Evolutionary conservation across 1,140 invertebrate species (phyloP), one percentile per base, ranked within the genome.

Genomic region (Pteromalus puparum): DNA sequence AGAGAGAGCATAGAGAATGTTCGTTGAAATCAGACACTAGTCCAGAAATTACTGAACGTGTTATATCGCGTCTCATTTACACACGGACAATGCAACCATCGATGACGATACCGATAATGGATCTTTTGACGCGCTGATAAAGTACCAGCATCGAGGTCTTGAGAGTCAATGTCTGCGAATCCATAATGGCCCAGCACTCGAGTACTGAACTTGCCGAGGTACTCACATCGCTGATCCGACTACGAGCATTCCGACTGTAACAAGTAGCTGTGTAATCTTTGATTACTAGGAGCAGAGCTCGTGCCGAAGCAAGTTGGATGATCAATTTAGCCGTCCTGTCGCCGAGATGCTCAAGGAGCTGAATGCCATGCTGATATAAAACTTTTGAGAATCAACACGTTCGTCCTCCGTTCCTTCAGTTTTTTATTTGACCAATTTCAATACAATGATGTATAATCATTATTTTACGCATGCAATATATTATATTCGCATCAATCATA

Each of bases 51-150:
- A 77, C n/a, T 77, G 42, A 34, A 77, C 10, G 75, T 61, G 26
- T 13, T 77, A 26, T 30, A n/a, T n/a, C 61, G 21, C 24, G 26
- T 4, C 61, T 53, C 24, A 61, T 61, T 26, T 77, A 77, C 24
- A 53, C 26, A n/a, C n/a, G 18, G 75, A 46, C 48, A n/a, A 7
- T 7, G 75, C 61, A n/a, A 26, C 28, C 9, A 5, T 53, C 53
- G 6, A 53, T 13, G 46, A n/a, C 3, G 6, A 1, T 28, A 21
- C 15, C 9, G 24, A 42, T 18, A 77, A 77, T 26, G n/a, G 26
- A 10, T 26, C 30, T 77, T 26, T 77, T 77, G 15, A 26, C 48
- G 75, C 46, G 75, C 46, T 48, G 75, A 77, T 26, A 77, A 77
- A n/a, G 26, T 77, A 77, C 30, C 10, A 48, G 10, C 24, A n/a